Conservation (phyloP, 2,888 invertebrate genomes). For the Kryphioiulus occultus region DNA sequence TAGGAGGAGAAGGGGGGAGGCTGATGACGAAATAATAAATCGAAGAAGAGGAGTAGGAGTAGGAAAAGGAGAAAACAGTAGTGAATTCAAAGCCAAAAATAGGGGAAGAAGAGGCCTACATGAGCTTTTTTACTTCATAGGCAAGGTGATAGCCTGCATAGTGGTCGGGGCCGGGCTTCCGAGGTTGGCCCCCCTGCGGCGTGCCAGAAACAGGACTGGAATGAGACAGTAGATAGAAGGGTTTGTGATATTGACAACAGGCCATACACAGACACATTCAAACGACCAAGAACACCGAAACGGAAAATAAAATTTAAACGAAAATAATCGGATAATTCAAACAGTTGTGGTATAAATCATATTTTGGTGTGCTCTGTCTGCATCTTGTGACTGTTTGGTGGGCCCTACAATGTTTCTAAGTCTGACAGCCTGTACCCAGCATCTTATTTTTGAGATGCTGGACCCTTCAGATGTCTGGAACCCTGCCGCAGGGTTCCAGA, state of each 20-base stretch:
- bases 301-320: constrained; percentile 8
- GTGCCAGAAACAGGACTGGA: constrained; percentile 58
- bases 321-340: constrained; percentile 35
- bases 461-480: too few species aligned
- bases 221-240: constrained; percentile 54
- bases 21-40: neutral
- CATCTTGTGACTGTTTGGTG: neutral
- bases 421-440: neutral
- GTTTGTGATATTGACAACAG: constrained; percentile 51
- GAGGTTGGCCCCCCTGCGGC: constrained; percentile 55
- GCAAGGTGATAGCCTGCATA: constrained; percentile 99
- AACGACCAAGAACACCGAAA: constrained; percentile 44
- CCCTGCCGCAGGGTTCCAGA: too few species aligned
- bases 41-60: neutral
- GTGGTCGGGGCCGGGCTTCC: constrained; percentile 66
- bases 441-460: too few species aligned
- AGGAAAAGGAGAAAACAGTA: constrained; percentile 24
- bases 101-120: constrained; percentile 73
- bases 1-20: neutral
- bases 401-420: neutral
- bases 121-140: constrained; percentile 99
- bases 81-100: constrained; percentile 39
- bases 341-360: neutral
- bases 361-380: neutral
- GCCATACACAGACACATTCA: constrained; percentile 49